These are phyloP conservation scores for Trachemys scripta DNA, from an alignment of 2,113 vertebrate genomes.

Conservation along the genomic window DNA sequence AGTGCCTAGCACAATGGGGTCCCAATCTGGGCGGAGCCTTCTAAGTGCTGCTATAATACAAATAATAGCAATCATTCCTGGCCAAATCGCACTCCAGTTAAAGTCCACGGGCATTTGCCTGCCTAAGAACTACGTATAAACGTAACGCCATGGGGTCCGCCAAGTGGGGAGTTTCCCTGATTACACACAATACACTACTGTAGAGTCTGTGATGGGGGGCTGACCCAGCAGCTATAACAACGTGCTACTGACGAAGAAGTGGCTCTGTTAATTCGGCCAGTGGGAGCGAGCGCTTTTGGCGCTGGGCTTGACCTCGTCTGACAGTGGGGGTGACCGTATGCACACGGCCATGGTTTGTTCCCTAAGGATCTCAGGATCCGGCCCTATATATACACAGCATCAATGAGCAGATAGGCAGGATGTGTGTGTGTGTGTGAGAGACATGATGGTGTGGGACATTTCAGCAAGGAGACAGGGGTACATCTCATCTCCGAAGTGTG, in stretches of 20 bases:
- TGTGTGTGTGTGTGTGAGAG: not conserved
- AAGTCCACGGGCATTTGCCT: not conserved
- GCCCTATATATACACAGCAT: not conserved
- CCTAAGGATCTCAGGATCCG: not conserved
- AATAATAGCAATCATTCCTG: not conserved
- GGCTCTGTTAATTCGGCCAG: not conserved
- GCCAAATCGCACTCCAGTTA: not conserved
- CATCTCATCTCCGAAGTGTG: not conserved
- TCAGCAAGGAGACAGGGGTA: not conserved
- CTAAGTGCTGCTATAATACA: not conserved
- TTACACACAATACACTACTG: not conserved
- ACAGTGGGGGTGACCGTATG: not conserved
- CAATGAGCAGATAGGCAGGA: not conserved
- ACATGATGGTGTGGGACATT: not conserved
- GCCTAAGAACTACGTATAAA: not conserved
- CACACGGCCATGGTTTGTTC: not conserved
- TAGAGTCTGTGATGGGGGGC: not conserved
- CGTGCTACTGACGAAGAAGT: not conserved
- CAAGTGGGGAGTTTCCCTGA: not conserved
- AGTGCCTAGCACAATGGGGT: not conserved
- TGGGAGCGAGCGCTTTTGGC: not conserved
- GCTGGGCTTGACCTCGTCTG: not conserved
- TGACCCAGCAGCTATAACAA: not conserved
- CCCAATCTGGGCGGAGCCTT: not conserved
- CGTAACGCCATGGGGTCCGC: not conserved